Base-by-base conservation (phyloP, 2,113 vertebrate genomes). In the Tragelaphus imberbis region DNA sequence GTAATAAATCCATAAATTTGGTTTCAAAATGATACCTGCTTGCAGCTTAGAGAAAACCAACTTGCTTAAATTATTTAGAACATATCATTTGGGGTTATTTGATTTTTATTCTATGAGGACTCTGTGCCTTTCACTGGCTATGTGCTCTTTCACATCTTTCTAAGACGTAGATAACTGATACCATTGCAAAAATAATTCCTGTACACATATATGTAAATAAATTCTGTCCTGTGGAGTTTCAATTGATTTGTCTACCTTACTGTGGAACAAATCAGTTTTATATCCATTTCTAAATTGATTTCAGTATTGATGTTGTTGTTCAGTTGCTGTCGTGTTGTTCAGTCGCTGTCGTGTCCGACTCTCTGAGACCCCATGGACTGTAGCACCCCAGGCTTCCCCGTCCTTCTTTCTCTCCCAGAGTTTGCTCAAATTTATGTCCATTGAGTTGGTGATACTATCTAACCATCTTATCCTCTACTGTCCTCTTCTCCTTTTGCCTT, bases 271-370 rank as follows among this genome's bases (percentile, higher is more conserved):
- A 55, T 47, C 7, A 11, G 9, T 47, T 85, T 86, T 80, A 14
- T 44, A 80, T 55, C 13, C 21, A 36, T 71, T 97, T 90, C n/a
- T 68, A 90, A 86, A 86, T 61, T 81, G 10, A 53, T 58, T 47
- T 93, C n/a, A 81, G 30, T 59, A 47, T 90, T 63, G 68, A 27
- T 77, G 23, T 75, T 75, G 21, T 27, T 75, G 36, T 77, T 77
- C 71, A 27, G 12, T 44, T 1, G 1, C 11, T 77, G 23, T 77
- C 0, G 0, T 44, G 40, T 77, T 75, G 36, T 77, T 77, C 71
- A 27, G 12, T 44, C 1, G 1, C 11, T 77, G 23, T 77, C 0
- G 0, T 44, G 40, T 77, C 23, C 1, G 2, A 7, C 36, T 77
- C 23, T 77, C 71, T 77, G 71, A 77, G 71, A 77, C 12, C 36